Base-by-base conservation (phyloP, 2,797 vertebrate genomes). In the Bryconaethiops microstoma region DNA sequence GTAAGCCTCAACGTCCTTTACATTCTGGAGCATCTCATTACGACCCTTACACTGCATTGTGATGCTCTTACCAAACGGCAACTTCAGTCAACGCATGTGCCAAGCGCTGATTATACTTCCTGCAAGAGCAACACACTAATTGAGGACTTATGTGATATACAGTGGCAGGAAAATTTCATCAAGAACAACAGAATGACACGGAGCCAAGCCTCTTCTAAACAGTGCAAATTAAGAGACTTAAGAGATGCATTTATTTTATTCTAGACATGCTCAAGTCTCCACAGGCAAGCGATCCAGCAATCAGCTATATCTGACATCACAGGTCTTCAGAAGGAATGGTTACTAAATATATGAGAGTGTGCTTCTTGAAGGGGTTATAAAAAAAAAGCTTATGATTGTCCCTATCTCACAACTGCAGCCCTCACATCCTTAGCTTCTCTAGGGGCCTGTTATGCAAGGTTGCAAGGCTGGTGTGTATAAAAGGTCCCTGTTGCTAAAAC, bases 401-500 rank as follows among this genome's bases (percentile, higher is more conserved):
- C 87, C 82, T 54, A 85, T 88, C 84, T 87, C 78, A 86, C 60
- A 60, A 65, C 60, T 45, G 13, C 35, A 42, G 2, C 39, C 82
- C 83, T 81, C 85, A 25, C 86, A 84, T 86, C 88, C 90, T 88
- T 90, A 54, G 5, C 82, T 85, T 89, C 90, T 89, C 88, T 52
- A 0, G 62, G 84, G 89, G 79, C 80, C 85, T 88, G 85, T 93
- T 92, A 91, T 87, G 82, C 87, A 90, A n/a, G n/a, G n/a, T n/a
- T n/a, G 88, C 91, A 90, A 90, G 85, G 82, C 82, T 87, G 91
- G 91, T 90, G 21, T 85, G 90, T 89, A 87, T 89, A 86, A 90
- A 91, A 89, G 84, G 80, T 42, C 55, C 6, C 82, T 74, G 65
- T 52, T 57, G 65, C 50, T 69, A 68, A 9, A n/a, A 45, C 14